Base-by-base conservation (phyloP, 2,888 invertebrate genomes). In the Pteria penguin region DNA sequence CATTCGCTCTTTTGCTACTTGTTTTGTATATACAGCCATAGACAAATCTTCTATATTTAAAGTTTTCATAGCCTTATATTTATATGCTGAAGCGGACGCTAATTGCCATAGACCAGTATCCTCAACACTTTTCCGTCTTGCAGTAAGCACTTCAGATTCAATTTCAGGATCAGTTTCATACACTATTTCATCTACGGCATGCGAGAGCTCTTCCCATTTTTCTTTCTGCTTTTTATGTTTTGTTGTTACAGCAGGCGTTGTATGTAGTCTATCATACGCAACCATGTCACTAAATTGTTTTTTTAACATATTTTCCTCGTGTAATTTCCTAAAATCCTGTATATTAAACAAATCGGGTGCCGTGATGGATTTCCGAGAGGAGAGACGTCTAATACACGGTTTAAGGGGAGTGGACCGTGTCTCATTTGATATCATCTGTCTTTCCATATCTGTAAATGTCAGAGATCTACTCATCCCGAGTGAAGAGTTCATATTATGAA, bases 1-100 rank as follows among this genome's bases (percentile, higher is more conserved):
- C 71, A 81, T 84, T 55, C 71, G 77, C 36, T 78, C 76, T 5
- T 82, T 54, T 3, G 85, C 84, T 5, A 73, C 60, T 52, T 69
- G 62, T 65, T 69, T 72, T 57, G 65, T 60, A n/a, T 57, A 27
- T 18, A 77, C 2, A 33, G 76, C 76, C 76, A 77, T 77, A 14
- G 72, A 61, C 2, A 73, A 26, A 32, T 77, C 76, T 11, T 65
- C 73, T 1, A 77, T 29, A 55, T 60, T 65, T 24, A 68, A 27
- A 26, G 60, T 52, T 52, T 55, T 65, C 2, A 31, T 29, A 18
- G 72, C 76, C 26, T 66, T 77, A 2, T 60, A 24, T 33, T 69
- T 72, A 32, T 33, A 77, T n/a, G 58, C 45, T 11, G 68, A 45
- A 3, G 69, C 33, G 4, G 76, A 62, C 24, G 76, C 76, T 57